Evolutionary conservation across 2,888 invertebrate species (phyloP).

Genomic region (Drosophila seclusa): DNA sequence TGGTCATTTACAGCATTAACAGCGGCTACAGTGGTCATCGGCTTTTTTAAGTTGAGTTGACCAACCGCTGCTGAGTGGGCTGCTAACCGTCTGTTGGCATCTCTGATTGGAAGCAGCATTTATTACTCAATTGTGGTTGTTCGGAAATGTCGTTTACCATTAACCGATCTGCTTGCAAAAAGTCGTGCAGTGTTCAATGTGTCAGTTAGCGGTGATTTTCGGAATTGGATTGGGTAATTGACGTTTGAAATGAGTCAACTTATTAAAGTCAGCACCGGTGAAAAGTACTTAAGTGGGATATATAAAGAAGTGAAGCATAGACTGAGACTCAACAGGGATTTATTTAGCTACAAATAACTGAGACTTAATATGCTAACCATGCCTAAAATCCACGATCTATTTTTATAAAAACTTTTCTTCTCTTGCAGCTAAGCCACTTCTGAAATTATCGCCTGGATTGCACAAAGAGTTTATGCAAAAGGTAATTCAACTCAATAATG

Average conservation of each 20-base stretch:
- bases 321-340: too few relatives aligned
- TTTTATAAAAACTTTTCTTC: not conserved
- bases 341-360: not conserved
- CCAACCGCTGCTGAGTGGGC: conserved; percentile 24
- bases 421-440: conserved; percentile 37
- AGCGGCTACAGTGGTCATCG: conserved; percentile 20
- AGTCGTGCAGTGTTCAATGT: conserved; percentile 59
- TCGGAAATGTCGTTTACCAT: conserved; percentile 56
- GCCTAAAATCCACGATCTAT: not conserved
- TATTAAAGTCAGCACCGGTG: conserved; percentile 19
- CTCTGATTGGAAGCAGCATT: conserved; percentile 18
- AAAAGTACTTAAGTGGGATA: not conserved
- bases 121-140: conserved; percentile 39
- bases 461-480: conserved; percentile 11
- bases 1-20: conserved; percentile 17
- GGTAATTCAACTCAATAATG: conserved; percentile 24
- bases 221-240: conserved; percentile 47
- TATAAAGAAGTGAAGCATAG: not conserved
- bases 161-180: conserved; percentile 43
- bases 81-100: conserved; percentile 10
- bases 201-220: conserved; percentile 43
- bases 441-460: conserved; percentile 3
- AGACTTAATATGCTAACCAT: not conserved
- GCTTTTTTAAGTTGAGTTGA: conserved; percentile 1
- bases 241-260: conserved; percentile 28